A percentile compares a stretch with the other conserved stretches of the same genome.
Evolutionary conservation across 2,113 vertebrate genomes (phyloP).

Genomic region (Amphiprion percula): DNA sequence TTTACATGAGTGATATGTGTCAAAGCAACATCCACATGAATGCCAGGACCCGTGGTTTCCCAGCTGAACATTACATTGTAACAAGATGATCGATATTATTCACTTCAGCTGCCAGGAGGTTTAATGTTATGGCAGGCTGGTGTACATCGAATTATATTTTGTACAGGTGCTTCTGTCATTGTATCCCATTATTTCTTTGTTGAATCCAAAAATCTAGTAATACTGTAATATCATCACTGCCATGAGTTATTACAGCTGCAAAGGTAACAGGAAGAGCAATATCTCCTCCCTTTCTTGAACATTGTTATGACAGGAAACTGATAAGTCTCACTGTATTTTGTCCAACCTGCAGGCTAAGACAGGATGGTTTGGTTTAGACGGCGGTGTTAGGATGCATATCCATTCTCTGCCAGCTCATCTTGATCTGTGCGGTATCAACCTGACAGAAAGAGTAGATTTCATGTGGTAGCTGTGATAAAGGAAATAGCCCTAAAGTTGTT

Average conservation of each 20-base stretch:
- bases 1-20: no score
- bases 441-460: constrained; percentile 52
- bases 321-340: constrained; percentile 44
- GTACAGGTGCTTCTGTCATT: neutral
- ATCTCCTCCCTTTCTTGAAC: constrained; percentile 15
- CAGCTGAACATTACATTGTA: no score
- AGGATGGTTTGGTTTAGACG: constrained; percentile 60
- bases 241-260: neutral
- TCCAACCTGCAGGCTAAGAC: constrained; percentile 57
- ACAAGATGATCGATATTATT: no score
- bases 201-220: neutral
- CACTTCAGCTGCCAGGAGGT: no score
- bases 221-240: neutral
- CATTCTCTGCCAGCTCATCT: constrained; percentile 34
- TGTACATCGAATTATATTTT: neutral
- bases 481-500: constrained; percentile 32
- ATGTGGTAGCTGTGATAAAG: constrained; percentile 14
- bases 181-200: neutral
- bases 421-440: constrained; percentile 65
- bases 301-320: constrained; percentile 58
- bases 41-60: no score
- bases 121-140: no score
- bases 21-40: no score
- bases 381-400: constrained; percentile 50
- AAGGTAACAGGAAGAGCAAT: constrained; percentile 10